Conservation (phyloP, 1,140 invertebrate genomes). For the Lordiphosa clarofinis region DNA sequence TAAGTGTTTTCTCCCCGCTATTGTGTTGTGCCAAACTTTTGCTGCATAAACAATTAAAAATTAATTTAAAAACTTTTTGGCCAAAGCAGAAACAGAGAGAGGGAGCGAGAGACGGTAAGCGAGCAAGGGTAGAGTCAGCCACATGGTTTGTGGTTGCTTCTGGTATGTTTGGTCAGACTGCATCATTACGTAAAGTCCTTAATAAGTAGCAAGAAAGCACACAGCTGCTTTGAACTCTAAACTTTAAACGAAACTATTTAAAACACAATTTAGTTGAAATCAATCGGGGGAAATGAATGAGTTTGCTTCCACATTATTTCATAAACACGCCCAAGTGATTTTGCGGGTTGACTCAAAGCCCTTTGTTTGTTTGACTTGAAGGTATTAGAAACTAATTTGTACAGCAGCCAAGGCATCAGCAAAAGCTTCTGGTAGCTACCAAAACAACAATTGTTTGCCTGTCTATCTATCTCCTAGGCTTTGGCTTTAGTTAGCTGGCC, state of each 20-base stretch:
- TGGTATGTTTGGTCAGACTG: constrained; percentile 10
- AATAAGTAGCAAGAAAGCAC: constrained; percentile 4
- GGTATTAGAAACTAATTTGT: constrained; percentile 78
- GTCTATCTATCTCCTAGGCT: constrained; percentile 61
- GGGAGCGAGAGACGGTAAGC: constrained; percentile 28
- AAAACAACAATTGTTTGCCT: constrained; percentile 75
- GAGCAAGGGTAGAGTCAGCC: constrained; percentile 12
- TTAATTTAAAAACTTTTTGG: constrained; percentile 62
- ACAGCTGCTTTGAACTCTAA: neutral
- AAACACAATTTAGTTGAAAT: constrained; percentile 70
- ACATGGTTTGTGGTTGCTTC: constrained; percentile 41
- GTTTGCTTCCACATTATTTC: constrained; percentile 52
- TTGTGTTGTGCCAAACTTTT: constrained; percentile 34
- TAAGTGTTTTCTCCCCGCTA: constrained; percentile 20
- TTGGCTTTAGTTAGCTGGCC: constrained; percentile 43
- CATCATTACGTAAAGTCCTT: constrained; percentile 44
- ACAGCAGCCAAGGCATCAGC: constrained; percentile 52
- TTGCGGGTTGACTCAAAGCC: constrained; percentile 16
- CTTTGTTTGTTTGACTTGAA: constrained; percentile 69
- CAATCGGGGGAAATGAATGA: constrained; percentile 53
- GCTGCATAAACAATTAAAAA: constrained; percentile 63
- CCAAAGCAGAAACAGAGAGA: constrained; percentile 40
- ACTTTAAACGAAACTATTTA: constrained; percentile 63
- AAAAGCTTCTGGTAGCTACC: constrained; percentile 65
- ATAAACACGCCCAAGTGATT: constrained; percentile 72